Conservation (phyloP, 2,113 vertebrate species). For the Anas platyrhynchos region DNA sequence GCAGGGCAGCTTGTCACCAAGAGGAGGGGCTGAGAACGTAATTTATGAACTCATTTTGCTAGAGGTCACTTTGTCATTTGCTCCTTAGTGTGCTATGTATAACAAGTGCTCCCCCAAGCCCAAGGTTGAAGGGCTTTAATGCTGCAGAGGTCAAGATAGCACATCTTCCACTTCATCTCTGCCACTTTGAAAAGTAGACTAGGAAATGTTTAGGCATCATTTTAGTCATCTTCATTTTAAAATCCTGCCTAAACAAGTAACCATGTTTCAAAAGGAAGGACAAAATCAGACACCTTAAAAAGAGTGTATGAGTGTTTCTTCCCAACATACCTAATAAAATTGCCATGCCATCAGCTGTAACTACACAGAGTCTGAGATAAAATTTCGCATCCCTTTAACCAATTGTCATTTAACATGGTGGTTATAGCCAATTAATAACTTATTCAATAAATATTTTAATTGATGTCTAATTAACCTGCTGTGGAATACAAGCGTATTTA, state of each 20-base stretch:
- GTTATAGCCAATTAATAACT: constrained; percentile 66
- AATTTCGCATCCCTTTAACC: constrained; percentile 35
- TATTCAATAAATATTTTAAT: constrained; percentile 66
- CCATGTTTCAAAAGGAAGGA: not conserved
- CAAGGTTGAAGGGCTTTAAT: not conserved
- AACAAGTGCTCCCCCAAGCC: not conserved
- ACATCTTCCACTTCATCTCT: not conserved
- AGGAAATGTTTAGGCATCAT: not conserved
- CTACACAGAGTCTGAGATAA: not conserved
- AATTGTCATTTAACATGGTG: not conserved
- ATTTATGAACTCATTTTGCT: not conserved
- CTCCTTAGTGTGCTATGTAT: not conserved
- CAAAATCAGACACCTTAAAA: not conserved
- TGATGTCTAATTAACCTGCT: constrained; percentile 34
- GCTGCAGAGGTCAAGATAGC: not conserved
- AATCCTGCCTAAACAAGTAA: not conserved
- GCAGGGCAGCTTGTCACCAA: not conserved
- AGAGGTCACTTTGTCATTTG: not conserved
- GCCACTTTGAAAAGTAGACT: not conserved
- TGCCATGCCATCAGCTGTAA: not conserved
- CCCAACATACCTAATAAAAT: not conserved
- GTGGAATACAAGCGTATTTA: not conserved
- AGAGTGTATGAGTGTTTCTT: not conserved
- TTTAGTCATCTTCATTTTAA: not conserved
- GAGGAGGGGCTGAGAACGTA: not conserved